Conservation (phyloP, 2,113 vertebrate genomes). For the Hepsetus odoe region DNA sequence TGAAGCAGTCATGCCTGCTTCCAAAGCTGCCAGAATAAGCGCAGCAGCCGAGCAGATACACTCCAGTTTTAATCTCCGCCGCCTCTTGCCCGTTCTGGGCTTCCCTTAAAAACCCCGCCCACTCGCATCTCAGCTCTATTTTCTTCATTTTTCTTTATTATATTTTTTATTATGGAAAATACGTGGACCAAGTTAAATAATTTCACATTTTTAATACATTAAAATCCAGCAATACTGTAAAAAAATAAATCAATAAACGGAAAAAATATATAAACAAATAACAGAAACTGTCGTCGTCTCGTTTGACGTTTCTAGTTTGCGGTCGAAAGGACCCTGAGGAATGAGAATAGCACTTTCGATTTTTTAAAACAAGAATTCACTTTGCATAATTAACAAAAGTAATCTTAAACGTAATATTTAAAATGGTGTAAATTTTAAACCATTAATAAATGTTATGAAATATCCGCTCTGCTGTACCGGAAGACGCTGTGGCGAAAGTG, state of each 20-base stretch:
- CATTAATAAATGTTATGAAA: no score
- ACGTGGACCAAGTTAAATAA: no score
- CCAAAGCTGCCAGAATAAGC: slow-evolving; percentile 17
- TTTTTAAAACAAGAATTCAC: background rate
- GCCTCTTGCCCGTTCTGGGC: background rate
- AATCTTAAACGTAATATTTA: no score
- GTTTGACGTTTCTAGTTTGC: slow-evolving; percentile 64
- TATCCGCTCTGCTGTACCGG: no score
- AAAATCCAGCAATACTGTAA: background rate
- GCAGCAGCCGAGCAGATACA: background rate
- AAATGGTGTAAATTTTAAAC: no score
- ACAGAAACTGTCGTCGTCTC: slow-evolving; percentile 28
- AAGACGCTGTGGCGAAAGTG: slow-evolving; percentile 42
- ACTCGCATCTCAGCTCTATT: background rate
- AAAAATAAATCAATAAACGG: background rate
- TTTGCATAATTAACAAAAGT: no score
- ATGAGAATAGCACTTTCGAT: slow-evolving; percentile 2
- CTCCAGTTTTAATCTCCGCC: background rate
- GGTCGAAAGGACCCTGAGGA: slow-evolving; percentile 56
- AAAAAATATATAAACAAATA: background rate
- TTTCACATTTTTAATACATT: no score
- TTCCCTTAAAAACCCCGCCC: slow-evolving; percentile 8
- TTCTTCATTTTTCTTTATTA: background rate
- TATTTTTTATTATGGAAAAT: background rate
- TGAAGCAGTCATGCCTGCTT: background rate